phyloP scores from a whole-genome alignment of 2,797 vertebrate species.

The Tadarida brasiliensis region DNA sequence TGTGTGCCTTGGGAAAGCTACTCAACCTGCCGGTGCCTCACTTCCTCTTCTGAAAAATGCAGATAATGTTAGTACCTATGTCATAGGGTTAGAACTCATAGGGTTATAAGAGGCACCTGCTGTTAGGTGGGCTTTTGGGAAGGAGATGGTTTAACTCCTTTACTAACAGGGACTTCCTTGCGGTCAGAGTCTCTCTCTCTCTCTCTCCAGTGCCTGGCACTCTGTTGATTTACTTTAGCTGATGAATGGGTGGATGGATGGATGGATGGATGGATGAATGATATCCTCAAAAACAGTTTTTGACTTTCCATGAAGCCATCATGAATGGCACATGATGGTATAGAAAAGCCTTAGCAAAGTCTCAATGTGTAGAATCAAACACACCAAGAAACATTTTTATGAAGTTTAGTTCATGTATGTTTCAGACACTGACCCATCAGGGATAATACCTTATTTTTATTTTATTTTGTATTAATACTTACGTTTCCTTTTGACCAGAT shows the following conservation, averaged over 20 bases:
- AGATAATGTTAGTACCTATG: not conserved
- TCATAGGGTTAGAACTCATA: not conserved
- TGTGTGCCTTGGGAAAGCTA: not conserved
- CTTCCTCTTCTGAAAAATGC: conserved; percentile 9
- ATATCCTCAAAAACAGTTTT: not conserved
- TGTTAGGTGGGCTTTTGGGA: not conserved
- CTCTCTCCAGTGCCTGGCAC: not conserved
- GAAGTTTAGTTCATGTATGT: not conserved
- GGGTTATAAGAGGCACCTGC: not conserved
- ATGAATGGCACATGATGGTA: not conserved
- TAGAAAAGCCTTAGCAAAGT: not conserved
- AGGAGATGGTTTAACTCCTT: not conserved
- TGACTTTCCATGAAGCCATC: not conserved
- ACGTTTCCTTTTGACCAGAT: conserved; percentile 5
- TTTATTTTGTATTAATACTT: conserved; percentile 49
- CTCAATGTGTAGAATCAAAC: not conserved
- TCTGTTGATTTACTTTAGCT: not conserved
- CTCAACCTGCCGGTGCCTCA: not conserved
- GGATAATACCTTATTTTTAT: not conserved
- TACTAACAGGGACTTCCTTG: not conserved
- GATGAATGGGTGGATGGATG: not conserved
- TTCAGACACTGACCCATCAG: not conserved
- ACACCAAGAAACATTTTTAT: not conserved
- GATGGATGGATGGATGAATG: not conserved
- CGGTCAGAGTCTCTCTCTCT: not conserved